Evolutionary conservation across 1,140 invertebrate species (phyloP).

Genomic region (Drosophila nannoptera): DNA sequence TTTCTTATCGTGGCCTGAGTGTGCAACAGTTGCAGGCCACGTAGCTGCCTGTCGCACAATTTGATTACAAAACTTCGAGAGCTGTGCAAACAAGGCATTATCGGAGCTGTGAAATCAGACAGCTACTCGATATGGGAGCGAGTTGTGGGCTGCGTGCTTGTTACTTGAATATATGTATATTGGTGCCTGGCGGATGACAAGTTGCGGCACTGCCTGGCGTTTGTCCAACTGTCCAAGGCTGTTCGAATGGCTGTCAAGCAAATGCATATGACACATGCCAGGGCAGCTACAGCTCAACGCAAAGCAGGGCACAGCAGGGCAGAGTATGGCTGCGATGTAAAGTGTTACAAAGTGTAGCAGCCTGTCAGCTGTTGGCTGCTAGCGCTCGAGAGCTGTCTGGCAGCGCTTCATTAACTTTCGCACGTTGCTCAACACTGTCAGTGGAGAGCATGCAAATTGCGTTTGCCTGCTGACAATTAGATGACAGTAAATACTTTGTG

Average conservation of each 20-base stretch:
- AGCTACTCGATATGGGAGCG: constrained; percentile 52
- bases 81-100: constrained; percentile 48
- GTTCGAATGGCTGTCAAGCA: constrained; percentile 44
- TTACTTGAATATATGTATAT: background rate
- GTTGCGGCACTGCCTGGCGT: constrained; percentile 14
- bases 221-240: constrained; percentile 47
- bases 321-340: constrained; percentile 9
- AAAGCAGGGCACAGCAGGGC: too few species aligned
- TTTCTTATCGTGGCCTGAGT: background rate
- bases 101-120: constrained; percentile 60
- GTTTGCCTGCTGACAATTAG: constrained; percentile 62
- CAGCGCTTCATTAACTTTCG: constrained; percentile 61
- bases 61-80: constrained; percentile 9
- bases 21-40: constrained; percentile 3
- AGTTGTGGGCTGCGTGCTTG: background rate
- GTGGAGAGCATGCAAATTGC: constrained; percentile 20
- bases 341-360: constrained; percentile 40
- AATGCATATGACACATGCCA: constrained; percentile 73
- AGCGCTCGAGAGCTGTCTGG: constrained; percentile 4
- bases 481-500: constrained; percentile 69
- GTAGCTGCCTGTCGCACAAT: constrained; percentile 8
- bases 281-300: constrained; percentile 13
- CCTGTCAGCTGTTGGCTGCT: constrained; percentile 23
- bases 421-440: constrained; percentile 24
- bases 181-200: constrained; percentile 12